Conservation (phyloP, 2,113 vertebrate species). For the Hyaena hyaena region DNA sequence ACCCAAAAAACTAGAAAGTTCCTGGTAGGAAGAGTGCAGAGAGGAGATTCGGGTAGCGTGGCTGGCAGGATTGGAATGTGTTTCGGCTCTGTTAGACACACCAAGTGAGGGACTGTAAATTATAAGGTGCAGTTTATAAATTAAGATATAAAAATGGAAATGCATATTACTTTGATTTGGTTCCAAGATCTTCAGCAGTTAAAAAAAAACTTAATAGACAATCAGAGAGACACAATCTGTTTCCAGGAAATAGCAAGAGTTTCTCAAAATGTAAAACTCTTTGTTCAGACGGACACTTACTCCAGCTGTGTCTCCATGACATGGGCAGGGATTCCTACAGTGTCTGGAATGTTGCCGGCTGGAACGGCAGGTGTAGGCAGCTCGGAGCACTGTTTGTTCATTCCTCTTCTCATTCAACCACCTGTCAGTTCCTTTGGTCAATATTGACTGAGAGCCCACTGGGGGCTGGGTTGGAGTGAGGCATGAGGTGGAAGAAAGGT, state of each 20-base stretch:
- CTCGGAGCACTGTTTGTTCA: not conserved
- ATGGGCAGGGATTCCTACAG: not conserved
- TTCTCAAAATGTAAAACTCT: conserved; percentile 55
- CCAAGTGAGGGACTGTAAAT: conserved; percentile 73
- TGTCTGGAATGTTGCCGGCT: not conserved
- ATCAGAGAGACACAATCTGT: conserved; percentile 76
- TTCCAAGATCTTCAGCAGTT: conserved; percentile 75
- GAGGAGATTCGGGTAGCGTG: not conserved
- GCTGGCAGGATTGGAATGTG: conserved; percentile 68
- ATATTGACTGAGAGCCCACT: not conserved
- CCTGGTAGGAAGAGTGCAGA: not conserved
- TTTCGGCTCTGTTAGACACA: conserved; percentile 62
- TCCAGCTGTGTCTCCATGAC: not conserved
- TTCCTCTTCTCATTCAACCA: not conserved
- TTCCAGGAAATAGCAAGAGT: conserved; percentile 72
- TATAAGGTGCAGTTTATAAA: conserved; percentile 78
- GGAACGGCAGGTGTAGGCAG: not conserved
- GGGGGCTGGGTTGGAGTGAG: not conserved
- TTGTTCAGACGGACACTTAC: conserved; percentile 29
- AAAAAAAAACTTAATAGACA: conserved; percentile 66
- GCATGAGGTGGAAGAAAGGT: not conserved
- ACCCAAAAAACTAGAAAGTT: not conserved
- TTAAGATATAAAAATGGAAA: conserved; percentile 80
- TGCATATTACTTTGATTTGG: conserved; percentile 75
- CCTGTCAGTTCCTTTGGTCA: not conserved